Conservation (phyloP, 1,140 invertebrate species). For the Zaprionus ornatus region DNA sequence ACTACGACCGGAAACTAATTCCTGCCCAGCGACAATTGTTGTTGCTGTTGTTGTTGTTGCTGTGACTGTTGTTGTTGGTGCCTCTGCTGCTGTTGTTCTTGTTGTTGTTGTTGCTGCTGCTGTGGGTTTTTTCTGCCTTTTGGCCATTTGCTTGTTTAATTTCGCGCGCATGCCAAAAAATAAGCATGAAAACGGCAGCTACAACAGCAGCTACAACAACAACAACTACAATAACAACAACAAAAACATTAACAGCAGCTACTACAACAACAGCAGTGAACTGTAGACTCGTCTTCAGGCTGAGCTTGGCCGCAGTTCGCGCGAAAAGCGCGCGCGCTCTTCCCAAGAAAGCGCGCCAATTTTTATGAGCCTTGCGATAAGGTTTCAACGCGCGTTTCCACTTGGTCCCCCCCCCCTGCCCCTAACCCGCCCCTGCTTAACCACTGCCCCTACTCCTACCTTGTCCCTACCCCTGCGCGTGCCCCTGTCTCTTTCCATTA, state of each 20-base stretch:
- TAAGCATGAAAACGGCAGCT: slow-evolving; percentile 41
- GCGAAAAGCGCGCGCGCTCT: slow-evolving; percentile 69
- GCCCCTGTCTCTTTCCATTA: neutral
- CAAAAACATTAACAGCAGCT: slow-evolving; percentile 2
- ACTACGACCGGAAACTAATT: slow-evolving; percentile 83
- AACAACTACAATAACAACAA: neutral
- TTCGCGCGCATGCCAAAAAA: slow-evolving; percentile 78
- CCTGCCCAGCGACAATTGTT: slow-evolving; percentile 64
- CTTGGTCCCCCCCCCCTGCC: slow-evolving; percentile 37
- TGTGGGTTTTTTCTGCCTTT: slow-evolving; percentile 30
- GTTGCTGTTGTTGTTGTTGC: slow-evolving; percentile 36
- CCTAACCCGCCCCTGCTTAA: neutral
- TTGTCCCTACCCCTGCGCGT: too few relatives aligned
- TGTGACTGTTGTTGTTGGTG: slow-evolving; percentile 17
- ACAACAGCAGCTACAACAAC: slow-evolving; percentile 1
- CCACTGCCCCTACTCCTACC: too few relatives aligned
- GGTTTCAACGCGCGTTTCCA: slow-evolving; percentile 66
- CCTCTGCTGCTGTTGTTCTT: slow-evolving; percentile 12
- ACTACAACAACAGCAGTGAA: slow-evolving; percentile 1
- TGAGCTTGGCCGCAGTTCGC: slow-evolving; percentile 51
- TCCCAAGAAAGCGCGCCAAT: slow-evolving; percentile 77
- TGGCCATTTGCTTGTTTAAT: slow-evolving; percentile 39
- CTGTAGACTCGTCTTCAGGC: slow-evolving; percentile 33
- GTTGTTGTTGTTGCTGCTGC: slow-evolving; percentile 23
- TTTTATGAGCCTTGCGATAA: slow-evolving; percentile 72